Base-by-base conservation (phyloP, 2,113 vertebrate species). In the Elachura formosa region DNA sequence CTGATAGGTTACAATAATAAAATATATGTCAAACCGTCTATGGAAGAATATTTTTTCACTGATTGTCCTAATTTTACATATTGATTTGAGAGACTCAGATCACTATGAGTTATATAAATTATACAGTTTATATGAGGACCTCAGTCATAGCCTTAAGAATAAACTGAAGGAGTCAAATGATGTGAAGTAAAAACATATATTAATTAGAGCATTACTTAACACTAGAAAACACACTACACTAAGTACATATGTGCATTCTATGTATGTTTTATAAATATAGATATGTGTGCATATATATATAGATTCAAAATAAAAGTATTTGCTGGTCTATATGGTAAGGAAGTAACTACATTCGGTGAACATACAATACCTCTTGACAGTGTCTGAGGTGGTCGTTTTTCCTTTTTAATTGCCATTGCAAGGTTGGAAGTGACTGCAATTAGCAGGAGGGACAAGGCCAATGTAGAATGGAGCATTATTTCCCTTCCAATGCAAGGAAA, bases 311-410 rank as follows among this genome's bases (percentile, higher is more conserved):
- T 29, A 46, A 78, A 89, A 73, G 24, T 1, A 33, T 46, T 59
- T 85, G 6, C 33, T 40, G 40, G 11, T 13, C 29, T 69, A 9
- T 18, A 28, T 6, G 6, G 19, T 62, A 18, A 89, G 41, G 31
- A 83, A 10, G 24, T 82, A 75, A 64, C 38, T 78, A 82, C 38
- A 34, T 36, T 46, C 56, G 84, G 31, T n/a, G 49, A 88, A 48
- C 68, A 48, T 10, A 75, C 36, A n/a, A 5, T 95, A 98, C 98
- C 98, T 98, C 98, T 97, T 45, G 98, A 98, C 26, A 98, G 87
- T 10, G 97, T 98, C 91, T 98, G 98, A 51, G 97, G 98, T 61
- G 72, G 67, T 91, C 75, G 93, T 61, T 96, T 97, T 85, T 97
- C 97, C 87, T 98, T 98, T 76, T 94, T 97, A 74, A 98, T 96